phyloP scores from a whole-genome alignment of 2,797 vertebrate species.

The Acanthurus leucopareius region DNA sequence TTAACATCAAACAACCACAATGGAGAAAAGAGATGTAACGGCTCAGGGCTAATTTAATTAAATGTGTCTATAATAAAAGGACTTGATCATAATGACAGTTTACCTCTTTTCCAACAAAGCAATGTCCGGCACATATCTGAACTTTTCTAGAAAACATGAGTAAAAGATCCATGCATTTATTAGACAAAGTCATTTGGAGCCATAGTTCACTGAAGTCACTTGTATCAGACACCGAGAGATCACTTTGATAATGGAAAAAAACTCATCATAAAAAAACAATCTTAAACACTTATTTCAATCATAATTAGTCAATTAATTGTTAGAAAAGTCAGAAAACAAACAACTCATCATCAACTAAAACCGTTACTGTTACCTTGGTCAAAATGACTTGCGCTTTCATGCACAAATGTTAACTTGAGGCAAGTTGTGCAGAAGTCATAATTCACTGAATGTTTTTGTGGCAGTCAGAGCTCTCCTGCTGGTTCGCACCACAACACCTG shows the following conservation, averaged over 20 bases:
- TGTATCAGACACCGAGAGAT: background rate
- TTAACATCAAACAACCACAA: conserved; percentile 64
- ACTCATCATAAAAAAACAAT: background rate
- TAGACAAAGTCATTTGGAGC: background rate
- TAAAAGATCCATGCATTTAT: background rate
- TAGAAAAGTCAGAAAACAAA: conserved; percentile 1
- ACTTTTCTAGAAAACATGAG: background rate
- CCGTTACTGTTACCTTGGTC: background rate
- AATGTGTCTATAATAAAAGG: conserved; percentile 49
- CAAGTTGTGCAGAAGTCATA: conserved; percentile 50
- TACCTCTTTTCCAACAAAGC: conserved; percentile 11
- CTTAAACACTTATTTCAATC: background rate
- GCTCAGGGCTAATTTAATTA: conserved; percentile 78
- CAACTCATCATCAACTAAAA: background rate
- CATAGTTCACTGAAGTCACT: background rate
- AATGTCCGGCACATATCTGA: background rate
- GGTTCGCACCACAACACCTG: conserved; percentile 72
- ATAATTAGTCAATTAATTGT: background rate
- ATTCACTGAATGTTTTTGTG: conserved; percentile 48
- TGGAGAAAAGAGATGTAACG: conserved; percentile 45
- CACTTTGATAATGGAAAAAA: background rate
- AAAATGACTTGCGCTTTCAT: background rate
- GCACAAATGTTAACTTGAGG: conserved; percentile 15
- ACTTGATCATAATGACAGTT: conserved; percentile 27
- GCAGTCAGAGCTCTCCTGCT: conserved; percentile 59